Base-by-base conservation (phyloP, 2,113 vertebrate genomes). In the Crotophaga sulcirostris region DNA sequence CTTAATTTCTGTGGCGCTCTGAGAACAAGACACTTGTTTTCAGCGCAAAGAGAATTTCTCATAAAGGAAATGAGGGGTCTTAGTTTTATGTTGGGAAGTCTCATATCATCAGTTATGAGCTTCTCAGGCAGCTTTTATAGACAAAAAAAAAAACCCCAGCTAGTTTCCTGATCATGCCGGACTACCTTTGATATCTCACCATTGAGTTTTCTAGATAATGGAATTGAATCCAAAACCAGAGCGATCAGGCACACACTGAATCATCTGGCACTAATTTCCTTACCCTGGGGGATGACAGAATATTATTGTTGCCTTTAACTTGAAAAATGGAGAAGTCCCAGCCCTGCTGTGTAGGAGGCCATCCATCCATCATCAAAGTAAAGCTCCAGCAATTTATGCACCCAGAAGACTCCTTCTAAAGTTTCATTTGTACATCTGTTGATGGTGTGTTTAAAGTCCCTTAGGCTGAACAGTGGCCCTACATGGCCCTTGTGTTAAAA, bases 251-350 rank as follows among this genome's bases (percentile, higher is more conserved):
- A 54, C 40, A 14, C 84, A 47, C 20, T 66, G 87, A 91, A 77
- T 95, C 92, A 90, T 88, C 72, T 93, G 95, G 68, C 69, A 78
- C 38, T 75, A 33, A 95, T 94, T 90, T 95, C 93, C 82, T 80
- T 94, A 45, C 42, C 60, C 60, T 59, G 33, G 42, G 67, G 78
- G 34, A 42, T 77, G 72, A 85, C 59, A 55, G 91, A 96, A 67
- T 88, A 63, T 69, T 93, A 42, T 34, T 80, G 74, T 91, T 95
- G 79, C 76, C 79, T 31, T 80, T 90, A 77, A 78, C 38, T 81
- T 74, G 59, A 77, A 90, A 94, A 93, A 74, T 26, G 19, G 58
- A 58, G 63, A 63, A 87, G 55, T 70, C 91, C 56, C 44, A 90
- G 72, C 60, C 63, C 78, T 70, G 76, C 67, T 90, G 72, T 84